These are phyloP conservation scores for Sinonovacula constricta DNA, from an alignment of 1,140 invertebrate species.

Conservation along the genomic window DNA sequence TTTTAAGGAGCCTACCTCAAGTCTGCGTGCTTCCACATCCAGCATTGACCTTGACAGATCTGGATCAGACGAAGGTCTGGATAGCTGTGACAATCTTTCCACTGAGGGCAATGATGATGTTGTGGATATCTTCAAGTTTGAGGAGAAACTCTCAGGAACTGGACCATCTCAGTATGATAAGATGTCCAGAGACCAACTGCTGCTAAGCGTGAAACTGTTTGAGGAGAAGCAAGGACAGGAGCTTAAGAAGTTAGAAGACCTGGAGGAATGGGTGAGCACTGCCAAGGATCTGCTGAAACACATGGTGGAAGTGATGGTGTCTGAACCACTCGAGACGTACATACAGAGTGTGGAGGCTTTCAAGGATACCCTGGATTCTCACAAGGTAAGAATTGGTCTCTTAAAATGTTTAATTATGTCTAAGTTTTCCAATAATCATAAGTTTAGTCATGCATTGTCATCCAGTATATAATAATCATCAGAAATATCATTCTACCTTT, in stretches of 20 bases:
- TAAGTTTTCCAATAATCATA: background rate
- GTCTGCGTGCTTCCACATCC: conserved; percentile 32
- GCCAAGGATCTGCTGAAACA: conserved; percentile 13
- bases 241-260: conserved; percentile 13
- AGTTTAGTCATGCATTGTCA: background rate
- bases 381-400: conserved; percentile 9
- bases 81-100: conserved; percentile 6
- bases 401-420: background rate
- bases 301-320: background rate
- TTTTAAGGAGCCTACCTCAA: conserved; percentile 7
- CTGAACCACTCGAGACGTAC: conserved; percentile 16
- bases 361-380: conserved; percentile 2
- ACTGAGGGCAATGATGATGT: conserved; percentile 7
- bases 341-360: conserved; percentile 18
- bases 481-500: background rate
- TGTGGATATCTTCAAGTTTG: conserved; percentile 3
- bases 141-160: background rate
- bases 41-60: conserved; percentile 41
- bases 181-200: conserved; percentile 54
- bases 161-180: conserved; percentile 12
- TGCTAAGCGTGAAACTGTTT: conserved; percentile 54
- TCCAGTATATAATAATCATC: background rate
- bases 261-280: background rate
- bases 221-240: conserved; percentile 47
- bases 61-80: conserved; percentile 42